Base-by-base conservation (phyloP, 2,113 vertebrate genomes). In the Bos indicus region DNA sequence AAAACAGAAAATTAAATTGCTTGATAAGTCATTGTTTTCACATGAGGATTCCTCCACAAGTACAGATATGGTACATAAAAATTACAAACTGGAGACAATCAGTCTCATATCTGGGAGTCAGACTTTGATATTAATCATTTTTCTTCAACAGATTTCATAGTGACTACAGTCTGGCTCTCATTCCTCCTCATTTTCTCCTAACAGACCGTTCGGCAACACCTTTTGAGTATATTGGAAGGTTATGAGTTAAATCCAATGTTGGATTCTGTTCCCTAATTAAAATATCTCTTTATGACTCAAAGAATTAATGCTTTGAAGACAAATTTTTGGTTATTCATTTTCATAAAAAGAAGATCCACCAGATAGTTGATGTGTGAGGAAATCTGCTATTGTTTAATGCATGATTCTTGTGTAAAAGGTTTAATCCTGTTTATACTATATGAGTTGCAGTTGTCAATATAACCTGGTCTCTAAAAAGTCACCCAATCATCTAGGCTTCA, bases 1-100 rank as follows among this genome's bases (percentile, higher is more conserved):
- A 59, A 96, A 95, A 95, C 11, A 88, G n/a, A 96, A 95, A 93
- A 71, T 64, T 89, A 77, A 97, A 71, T 52, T 78, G 5, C n/a
- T 67, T 56, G 59, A 80, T 71, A 46, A 89, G 59, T 89, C 56
- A 78, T 52, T 82, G 13, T 88, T 88, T 84, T 94, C 28, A 93
- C 15, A 81, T 54, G 30, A 74, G 60, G 54, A 60, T 89, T 91
- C 36, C 94, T 86, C 77, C 93, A 74, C 19, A 77, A 88, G 33
- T 26, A 91, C 23, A 84, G 13, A 90, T 40, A 56, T 5, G 52
- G 57, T 77, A 52, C n/a, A n/a, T 8, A 89, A 52, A 81, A 74
- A 90, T 81, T 92, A 25, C 82, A 88, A 84, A 84, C 33, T 46
- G 48, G 52, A 90, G 67, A 84, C 81, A 11, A 48, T 17, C 23